Percentiles rank a stretch among this genome's conserved stretches.
Evolutionary conservation across 2,113 vertebrate genomes (phyloP).

Genomic region (Calyptomena viridis): DNA sequence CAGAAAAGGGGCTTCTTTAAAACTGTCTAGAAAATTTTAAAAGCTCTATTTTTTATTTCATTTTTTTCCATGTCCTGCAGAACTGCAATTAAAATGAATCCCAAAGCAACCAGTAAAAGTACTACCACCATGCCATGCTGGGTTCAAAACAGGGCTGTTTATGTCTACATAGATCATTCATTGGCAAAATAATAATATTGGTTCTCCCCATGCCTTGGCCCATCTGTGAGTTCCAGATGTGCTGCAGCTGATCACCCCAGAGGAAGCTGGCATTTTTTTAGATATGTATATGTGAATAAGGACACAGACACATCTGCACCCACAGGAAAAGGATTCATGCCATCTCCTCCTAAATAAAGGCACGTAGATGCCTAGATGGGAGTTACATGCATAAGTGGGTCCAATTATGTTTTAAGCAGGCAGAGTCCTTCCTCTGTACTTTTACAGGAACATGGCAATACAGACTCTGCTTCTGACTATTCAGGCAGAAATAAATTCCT

Average conservation of each 20-base stretch:
- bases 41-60: not conserved
- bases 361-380: not conserved
- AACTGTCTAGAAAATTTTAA: not conserved
- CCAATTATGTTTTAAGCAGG: not conserved
- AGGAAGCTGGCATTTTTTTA: not conserved
- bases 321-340: not conserved
- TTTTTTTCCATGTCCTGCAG: not conserved
- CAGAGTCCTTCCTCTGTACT: not conserved
- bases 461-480: not conserved
- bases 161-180: not conserved
- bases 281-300: accelerated
- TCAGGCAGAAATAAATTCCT: not conserved
- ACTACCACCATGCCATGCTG: not conserved
- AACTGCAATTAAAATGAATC: not conserved
- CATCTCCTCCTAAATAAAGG: not conserved
- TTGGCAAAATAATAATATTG: not conserved
- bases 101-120: not conserved
- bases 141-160: not conserved
- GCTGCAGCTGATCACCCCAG: not conserved
- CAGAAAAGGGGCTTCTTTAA: not conserved
- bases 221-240: not conserved
- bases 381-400: not conserved
- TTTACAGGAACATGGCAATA: not conserved
- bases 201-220: not conserved
- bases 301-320: not conserved